A percentile compares a stretch with the other conserved stretches of the same genome.
phyloP scores from a whole-genome alignment of 2,113 vertebrate genomes.

The Planiliza haematocheilus region DNA sequence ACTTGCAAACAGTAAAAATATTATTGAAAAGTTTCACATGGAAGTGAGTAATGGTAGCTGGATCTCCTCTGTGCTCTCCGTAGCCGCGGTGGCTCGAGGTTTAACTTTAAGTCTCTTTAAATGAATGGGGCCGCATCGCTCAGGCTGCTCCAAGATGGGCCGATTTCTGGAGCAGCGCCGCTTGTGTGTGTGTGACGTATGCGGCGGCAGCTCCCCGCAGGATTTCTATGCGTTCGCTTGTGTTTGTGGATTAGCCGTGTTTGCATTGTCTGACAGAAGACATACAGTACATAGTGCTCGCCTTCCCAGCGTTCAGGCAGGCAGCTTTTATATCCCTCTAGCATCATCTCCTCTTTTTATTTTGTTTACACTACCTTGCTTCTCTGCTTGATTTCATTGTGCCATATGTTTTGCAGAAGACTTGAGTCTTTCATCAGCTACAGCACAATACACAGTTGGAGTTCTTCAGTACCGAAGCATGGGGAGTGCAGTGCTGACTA shows the following conservation, averaged over 20 bases:
- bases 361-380: conserved; percentile 40
- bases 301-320: conserved; percentile 9
- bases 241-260: conserved; percentile 36
- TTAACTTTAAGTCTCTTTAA: conserved; percentile 15
- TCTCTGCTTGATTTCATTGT: conserved; percentile 43
- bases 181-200: not conserved
- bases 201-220: not conserved
- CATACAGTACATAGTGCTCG: conserved; percentile 23
- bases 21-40: conserved; percentile 74
- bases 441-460: conserved; percentile 41
- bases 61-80: conserved; percentile 35
- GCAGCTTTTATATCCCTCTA: conserved; percentile 26
- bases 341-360: conserved; percentile 26
- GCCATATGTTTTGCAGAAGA: conserved; percentile 49
- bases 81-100: not conserved
- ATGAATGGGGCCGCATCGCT: not conserved
- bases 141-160: not conserved
- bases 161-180: not conserved
- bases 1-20: conserved; percentile 71
- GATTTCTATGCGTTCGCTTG: conserved; percentile 20
- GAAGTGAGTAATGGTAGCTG: conserved; percentile 44
- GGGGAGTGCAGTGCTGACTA: conserved; percentile 29
- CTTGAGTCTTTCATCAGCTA: conserved; percentile 42
- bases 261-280: conserved; percentile 40
- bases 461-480: conserved; percentile 23